Conservation (phyloP, 2,888 invertebrate species). For the Chrysolina oricalcia region DNA sequence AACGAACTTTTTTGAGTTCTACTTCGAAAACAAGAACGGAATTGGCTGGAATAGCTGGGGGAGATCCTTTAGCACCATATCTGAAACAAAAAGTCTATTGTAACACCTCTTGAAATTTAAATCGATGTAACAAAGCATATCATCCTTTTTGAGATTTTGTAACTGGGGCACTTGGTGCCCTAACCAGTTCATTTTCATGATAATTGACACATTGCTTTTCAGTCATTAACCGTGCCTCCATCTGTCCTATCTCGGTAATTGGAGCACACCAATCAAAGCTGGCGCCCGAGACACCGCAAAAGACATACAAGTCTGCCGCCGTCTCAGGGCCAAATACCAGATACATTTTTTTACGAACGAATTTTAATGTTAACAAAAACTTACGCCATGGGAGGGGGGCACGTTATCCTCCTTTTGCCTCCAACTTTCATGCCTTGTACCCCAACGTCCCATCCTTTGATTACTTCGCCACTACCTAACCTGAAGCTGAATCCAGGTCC, state of each 20-base stretch:
- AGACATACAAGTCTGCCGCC: too few relatives aligned
- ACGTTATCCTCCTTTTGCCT: constrained; percentile 88
- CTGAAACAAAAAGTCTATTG: constrained; percentile 69
- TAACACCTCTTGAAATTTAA: background rate
- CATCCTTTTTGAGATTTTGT: too few relatives aligned
- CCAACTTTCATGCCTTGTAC: constrained; percentile 95
- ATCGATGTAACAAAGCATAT: too few relatives aligned
- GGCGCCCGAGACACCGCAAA: too few relatives aligned
- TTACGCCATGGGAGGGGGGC: constrained; percentile 91
- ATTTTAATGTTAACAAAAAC: constrained; percentile 66
- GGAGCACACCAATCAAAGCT: too few relatives aligned
- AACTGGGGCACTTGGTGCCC: too few relatives aligned
- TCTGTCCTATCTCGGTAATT: too few relatives aligned
- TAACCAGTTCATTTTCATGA: too few relatives aligned
- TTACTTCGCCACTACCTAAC: constrained; percentile 89
- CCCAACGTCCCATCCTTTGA: constrained; percentile 93
- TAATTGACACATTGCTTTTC: too few relatives aligned
- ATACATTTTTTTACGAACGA: background rate
- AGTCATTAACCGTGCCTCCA: too few relatives aligned
- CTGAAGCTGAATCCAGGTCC: constrained; percentile 91
- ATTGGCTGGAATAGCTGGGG: constrained; percentile 91
- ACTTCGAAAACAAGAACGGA: constrained; percentile 91
- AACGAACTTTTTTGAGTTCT: constrained; percentile 87
- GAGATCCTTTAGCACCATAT: constrained; percentile 84
- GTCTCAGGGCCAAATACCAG: background rate